Base-by-base conservation (phyloP, 1,140 invertebrate species). In the Pseudomyrmex cubaensis region DNA sequence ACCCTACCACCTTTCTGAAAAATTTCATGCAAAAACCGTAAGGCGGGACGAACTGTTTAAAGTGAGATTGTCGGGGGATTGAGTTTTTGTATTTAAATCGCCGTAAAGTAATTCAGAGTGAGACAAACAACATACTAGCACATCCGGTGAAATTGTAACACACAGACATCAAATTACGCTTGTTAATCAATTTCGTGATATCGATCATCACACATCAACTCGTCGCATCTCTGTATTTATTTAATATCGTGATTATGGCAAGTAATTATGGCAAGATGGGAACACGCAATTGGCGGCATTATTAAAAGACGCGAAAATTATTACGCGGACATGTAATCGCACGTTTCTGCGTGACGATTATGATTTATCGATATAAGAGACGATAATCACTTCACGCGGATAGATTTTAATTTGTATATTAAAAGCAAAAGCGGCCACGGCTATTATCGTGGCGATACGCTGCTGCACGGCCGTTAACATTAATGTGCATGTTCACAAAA, bases 401-500 rank as follows among this genome's bases (percentile, higher is more conserved):
- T 67, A 67, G 62, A 63, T 77, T 77, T 77, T 77, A 77, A 77
- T 77, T 67, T 77, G 63, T 64, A 77, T 25, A 46, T n/a, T 67
- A 25, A 77, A 77, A 54, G 25, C 62, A 76, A 62, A 62, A 77
- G 50, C 48, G 66, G 25, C 62, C 62, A n/a, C 48, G 48, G 44
- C 62, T 1, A 77, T 77, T 67, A 77, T 67, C 74, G 62, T 63
- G 48, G 48, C 48, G 74, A 63, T 54, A 44, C 48, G 74, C 48
- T 64, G 52, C 59, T 77, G 63, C 44, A 50, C 62, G 62, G 25
- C 17, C 67, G 62, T 77, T 77, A 77, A 67, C 62, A 54, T 48
- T 77, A 77, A 77, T 77, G 62, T 77, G 62, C 62, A 46, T 77
- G 62, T 63, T 77, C 48, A 77, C 74, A 77, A 67, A 77, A 56